Evolutionary conservation across 2,113 vertebrate genomes (phyloP).

Genomic region (Mobula birostris): DNA sequence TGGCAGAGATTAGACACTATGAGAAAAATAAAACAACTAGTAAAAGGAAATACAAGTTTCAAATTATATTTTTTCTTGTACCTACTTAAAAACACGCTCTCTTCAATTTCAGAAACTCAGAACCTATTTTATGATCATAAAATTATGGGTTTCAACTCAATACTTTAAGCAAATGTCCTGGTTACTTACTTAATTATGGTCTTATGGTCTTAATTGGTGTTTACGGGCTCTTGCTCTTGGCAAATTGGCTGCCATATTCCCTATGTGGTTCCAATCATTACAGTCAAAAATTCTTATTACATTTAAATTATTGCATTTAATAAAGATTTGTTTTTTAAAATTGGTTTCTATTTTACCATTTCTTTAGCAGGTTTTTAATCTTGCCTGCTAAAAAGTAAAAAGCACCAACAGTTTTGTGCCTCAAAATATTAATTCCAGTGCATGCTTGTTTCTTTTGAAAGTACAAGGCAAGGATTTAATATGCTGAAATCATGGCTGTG

Average conservation of each 20-base stretch:
- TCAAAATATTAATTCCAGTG: neutral
- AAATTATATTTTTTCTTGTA: neutral
- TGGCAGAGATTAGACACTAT: neutral
- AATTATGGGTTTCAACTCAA: neutral
- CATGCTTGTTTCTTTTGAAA: neutral
- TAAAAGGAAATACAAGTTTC: neutral
- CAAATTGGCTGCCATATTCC: neutral
- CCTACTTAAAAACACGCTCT: neutral
- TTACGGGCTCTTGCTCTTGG: neutral
- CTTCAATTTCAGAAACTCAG: neutral
- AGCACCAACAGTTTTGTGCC: neutral
- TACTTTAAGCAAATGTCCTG: neutral
- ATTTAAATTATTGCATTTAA: neutral
- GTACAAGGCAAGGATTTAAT: neutral
- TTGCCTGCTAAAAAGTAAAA: neutral
- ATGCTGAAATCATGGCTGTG: neutral
- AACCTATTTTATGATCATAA: neutral
- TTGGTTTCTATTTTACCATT: neutral
- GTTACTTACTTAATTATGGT: neutral
- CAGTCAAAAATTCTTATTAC: neutral
- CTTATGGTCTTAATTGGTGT: too few relatives aligned
- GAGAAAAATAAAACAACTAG: neutral
- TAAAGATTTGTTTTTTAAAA: neutral
- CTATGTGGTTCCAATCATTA: too few relatives aligned
- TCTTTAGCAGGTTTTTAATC: neutral